Conservation (phyloP, 1,140 invertebrate genomes). For the Chrysopa pallens region DNA sequence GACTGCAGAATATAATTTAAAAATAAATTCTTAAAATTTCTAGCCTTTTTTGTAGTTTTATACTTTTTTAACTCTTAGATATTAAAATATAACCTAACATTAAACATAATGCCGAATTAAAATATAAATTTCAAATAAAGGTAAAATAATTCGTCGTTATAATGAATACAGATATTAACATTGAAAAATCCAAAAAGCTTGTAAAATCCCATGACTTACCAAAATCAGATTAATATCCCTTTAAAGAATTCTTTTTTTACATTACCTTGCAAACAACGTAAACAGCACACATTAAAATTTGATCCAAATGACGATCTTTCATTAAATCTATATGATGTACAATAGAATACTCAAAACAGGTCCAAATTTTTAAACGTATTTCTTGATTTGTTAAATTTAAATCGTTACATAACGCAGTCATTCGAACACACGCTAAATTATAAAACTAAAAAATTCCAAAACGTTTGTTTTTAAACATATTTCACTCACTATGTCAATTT, state of each 20-base stretch:
- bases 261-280: slow-evolving; percentile 87
- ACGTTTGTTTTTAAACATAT: too few species aligned
- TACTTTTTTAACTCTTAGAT: too few species aligned
- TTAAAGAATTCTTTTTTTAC: neutral
- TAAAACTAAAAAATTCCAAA: slow-evolving; percentile 52
- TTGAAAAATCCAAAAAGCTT: neutral
- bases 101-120: slow-evolving; percentile 1
- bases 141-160: too few species aligned
- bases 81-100: too few species aligned
- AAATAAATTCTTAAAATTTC: too few species aligned
- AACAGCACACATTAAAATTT: slow-evolving; percentile 95
- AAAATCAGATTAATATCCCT: too few species aligned
- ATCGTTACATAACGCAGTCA: slow-evolving; percentile 76
- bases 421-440: slow-evolving; percentile 70
- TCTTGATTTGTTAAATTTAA: slow-evolving; percentile 56
- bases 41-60: too few species aligned
- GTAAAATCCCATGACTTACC: neutral
- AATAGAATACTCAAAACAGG: slow-evolving; percentile 84
- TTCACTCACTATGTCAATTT: too few species aligned
- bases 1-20: too few species aligned
- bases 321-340: slow-evolving; percentile 69
- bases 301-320: slow-evolving; percentile 88
- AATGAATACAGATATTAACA: too few species aligned
- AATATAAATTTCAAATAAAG: too few species aligned
- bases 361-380: slow-evolving; percentile 83